These are phyloP conservation scores for Scarus forsteni DNA, from an alignment of 2,797 vertebrate species.

Conservation along the genomic window DNA sequence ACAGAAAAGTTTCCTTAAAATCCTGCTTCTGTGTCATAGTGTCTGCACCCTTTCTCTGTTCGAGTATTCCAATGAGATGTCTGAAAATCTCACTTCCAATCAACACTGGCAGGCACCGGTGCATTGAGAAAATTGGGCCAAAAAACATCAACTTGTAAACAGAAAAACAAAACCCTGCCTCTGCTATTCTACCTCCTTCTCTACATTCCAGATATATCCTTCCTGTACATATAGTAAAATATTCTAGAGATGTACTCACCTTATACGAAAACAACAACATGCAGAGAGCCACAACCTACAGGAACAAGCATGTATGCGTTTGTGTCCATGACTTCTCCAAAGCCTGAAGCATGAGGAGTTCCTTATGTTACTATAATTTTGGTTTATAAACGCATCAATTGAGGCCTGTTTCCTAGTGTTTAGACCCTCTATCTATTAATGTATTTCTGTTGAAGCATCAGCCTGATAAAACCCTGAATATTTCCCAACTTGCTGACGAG, in stretches of 20 bases:
- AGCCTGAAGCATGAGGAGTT: not conserved
- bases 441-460: too few relatives aligned
- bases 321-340: not conserved
- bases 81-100: too few relatives aligned
- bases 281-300: not conserved
- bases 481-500: too few relatives aligned
- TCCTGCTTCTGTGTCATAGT: too few relatives aligned
- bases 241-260: not conserved
- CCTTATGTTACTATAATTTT: too few relatives aligned
- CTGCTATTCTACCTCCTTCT: not conserved
- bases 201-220: not conserved
- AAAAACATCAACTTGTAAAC: not conserved
- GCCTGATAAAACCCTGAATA: too few relatives aligned
- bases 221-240: not conserved
- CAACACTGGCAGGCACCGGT: not conserved
- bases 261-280: not conserved
- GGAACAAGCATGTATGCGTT: not conserved
- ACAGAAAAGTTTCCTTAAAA: too few relatives aligned
- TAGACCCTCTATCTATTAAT: too few relatives aligned
- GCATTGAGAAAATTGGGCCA: not conserved
- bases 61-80: too few relatives aligned
- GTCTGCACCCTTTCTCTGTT: too few relatives aligned
- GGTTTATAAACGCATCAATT: too few relatives aligned
- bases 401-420: too few relatives aligned
- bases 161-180: not conserved